Evolutionary conservation across 2,888 invertebrate genomes (phyloP).

Genomic region (Drosophila eohydei): DNA sequence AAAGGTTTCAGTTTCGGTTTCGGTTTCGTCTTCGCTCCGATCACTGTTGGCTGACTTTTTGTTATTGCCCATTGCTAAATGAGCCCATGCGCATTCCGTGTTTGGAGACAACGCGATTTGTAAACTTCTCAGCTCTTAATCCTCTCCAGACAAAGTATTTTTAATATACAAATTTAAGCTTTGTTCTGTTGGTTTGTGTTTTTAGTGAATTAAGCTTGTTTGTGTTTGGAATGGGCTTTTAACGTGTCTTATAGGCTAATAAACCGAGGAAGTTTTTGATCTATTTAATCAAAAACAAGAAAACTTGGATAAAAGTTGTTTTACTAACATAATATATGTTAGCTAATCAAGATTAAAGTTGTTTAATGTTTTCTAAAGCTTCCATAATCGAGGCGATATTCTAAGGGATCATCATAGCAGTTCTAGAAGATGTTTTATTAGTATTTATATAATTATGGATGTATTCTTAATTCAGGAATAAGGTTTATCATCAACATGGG

Average conservation of each 20-base stretch:
- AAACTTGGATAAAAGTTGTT: background rate
- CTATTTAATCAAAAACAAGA: background rate
- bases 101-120: constrained; percentile 73
- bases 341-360: too few species aligned
- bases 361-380: too few species aligned
- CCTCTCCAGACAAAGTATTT: constrained; percentile 79
- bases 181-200: constrained; percentile 28
- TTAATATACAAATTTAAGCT: constrained; percentile 40
- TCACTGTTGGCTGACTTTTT: constrained; percentile 22
- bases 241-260: background rate
- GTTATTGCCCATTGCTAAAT: constrained; percentile 19
- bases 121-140: constrained; percentile 77
- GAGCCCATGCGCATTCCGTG: constrained; percentile 45
- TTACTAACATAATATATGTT: background rate
- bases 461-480: too few species aligned
- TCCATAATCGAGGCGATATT: too few species aligned
- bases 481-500: too few species aligned
- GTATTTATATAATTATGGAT: too few species aligned
- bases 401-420: too few species aligned
- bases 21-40: constrained; percentile 18
- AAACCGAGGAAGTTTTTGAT: background rate
- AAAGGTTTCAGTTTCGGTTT: constrained; percentile 45
- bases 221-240: background rate
- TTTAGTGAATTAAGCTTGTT: constrained; percentile 6
- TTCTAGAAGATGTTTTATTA: too few species aligned